Evolutionary conservation across 2,797 vertebrate species (phyloP).

Genomic region (Pseudomugil tenellus): DNA sequence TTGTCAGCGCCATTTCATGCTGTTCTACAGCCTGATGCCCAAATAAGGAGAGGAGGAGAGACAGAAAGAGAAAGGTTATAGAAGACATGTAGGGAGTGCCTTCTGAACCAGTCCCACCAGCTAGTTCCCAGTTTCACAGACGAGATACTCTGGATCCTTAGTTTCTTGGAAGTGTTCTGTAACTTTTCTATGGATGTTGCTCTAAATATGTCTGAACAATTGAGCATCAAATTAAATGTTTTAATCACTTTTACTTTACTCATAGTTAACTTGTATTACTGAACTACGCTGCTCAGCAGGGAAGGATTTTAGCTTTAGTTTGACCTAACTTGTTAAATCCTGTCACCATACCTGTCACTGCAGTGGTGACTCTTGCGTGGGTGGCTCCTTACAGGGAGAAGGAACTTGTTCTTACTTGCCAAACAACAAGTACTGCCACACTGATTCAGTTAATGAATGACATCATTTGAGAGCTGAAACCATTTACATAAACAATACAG

Average conservation of each 20-base stretch:
- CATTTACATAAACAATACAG: not conserved
- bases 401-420: slow-evolving; percentile 67
- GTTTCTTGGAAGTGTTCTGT: slow-evolving; percentile 38
- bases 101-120: slow-evolving; percentile 77
- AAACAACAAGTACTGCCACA: slow-evolving; percentile 20
- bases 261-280: not conserved
- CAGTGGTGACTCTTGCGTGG: slow-evolving; percentile 44
- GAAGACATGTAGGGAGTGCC: slow-evolving; percentile 65
- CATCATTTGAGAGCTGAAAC: not conserved
- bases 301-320: not conserved
- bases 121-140: slow-evolving; percentile 69
- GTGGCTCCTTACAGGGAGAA: slow-evolving; percentile 43
- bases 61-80: slow-evolving; percentile 15
- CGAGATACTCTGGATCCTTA: slow-evolving; percentile 54
- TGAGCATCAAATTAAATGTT: not conserved
- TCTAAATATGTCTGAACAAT: slow-evolving; percentile 13
- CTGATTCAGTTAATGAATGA: slow-evolving; percentile 6
- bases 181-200: slow-evolving; percentile 7
- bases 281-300: not conserved
- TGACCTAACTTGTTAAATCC: slow-evolving; percentile 12
- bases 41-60: slow-evolving; percentile 63
- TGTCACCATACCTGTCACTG: slow-evolving; percentile 38
- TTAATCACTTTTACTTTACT: not conserved
- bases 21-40: slow-evolving; percentile 22
- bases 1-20: slow-evolving; percentile 6